Conservation (phyloP, 2,888 invertebrate species). For the Pseudeuparius sepicola region DNA sequence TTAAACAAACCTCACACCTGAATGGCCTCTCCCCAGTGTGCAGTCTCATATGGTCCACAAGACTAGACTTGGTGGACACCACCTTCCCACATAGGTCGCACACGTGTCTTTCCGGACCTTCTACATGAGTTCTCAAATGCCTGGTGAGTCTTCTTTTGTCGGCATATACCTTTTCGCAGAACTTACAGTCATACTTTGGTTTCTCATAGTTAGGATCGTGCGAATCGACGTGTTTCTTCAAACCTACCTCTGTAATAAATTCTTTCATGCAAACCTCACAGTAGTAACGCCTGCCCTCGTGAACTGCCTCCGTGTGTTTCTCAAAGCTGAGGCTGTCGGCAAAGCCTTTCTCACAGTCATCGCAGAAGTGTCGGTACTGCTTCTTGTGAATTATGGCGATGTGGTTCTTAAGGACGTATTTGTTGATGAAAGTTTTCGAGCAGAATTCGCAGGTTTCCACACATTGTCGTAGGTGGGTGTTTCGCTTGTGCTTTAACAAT, state of each 20-base stretch:
- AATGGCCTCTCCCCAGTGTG: slow-evolving; percentile 30
- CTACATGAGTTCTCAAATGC: slow-evolving; percentile 10
- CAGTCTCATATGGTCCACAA: slow-evolving; percentile 24
- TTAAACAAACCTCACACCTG: slow-evolving; percentile 41
- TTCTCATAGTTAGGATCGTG: slow-evolving; percentile 20
- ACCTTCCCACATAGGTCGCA: slow-evolving; percentile 30
- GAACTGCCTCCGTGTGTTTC: slow-evolving; percentile 12
- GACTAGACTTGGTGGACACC: slow-evolving; percentile 17
- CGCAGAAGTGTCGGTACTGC: slow-evolving; percentile 14
- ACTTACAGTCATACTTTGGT: slow-evolving; percentile 23
- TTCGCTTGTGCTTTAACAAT: slow-evolving; percentile 2
- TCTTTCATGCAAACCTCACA: slow-evolving; percentile 15
- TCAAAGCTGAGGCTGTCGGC: slow-evolving; percentile 8
- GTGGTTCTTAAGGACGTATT: slow-evolving; percentile 14
- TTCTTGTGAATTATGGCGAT: slow-evolving; percentile 16
- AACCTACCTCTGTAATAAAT: slow-evolving; percentile 17
- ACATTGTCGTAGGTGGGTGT: neutral
- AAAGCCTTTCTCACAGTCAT: slow-evolving; percentile 16
- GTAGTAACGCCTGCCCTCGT: slow-evolving; percentile 14
- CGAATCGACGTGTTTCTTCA: slow-evolving; percentile 17
- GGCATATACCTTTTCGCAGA: slow-evolving; percentile 28
- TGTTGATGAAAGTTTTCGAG: slow-evolving; percentile 35
- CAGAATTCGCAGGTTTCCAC: slow-evolving; percentile 40
- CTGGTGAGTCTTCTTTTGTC: neutral
- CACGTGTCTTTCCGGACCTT: slow-evolving; percentile 25